Evolutionary conservation across 2,888 invertebrate species (phyloP).

Genomic region (Melikaiella ostensackeni): DNA sequence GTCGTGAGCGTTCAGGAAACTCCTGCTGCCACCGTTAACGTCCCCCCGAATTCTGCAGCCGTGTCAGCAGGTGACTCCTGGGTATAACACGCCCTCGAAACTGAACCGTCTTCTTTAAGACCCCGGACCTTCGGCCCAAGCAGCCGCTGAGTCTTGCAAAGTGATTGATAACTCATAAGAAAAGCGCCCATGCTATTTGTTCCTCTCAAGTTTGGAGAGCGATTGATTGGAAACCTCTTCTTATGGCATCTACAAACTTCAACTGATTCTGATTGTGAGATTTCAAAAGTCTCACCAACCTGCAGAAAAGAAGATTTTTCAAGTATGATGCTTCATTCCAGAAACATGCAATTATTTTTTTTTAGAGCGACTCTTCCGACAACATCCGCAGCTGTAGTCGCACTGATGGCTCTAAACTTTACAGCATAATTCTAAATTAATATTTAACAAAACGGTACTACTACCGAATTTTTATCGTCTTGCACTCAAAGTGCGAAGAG

Average conservation of each 20-base stretch:
- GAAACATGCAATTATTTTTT: neutral
- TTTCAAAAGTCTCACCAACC: neutral
- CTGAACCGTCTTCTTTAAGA: neutral
- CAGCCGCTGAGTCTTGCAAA: conserved; percentile 10
- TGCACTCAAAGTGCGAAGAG: conserved; percentile 14
- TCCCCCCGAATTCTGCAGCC: conserved; percentile 70
- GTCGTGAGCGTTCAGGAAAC: conserved; percentile 59
- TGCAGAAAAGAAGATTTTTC: neutral
- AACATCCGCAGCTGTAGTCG: conserved; percentile 70
- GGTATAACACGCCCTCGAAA: conserved; percentile 73
- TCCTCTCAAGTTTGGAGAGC: neutral
- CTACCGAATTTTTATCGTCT: conserved; percentile 30
- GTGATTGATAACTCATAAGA: conserved; percentile 2
- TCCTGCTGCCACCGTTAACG: conserved; percentile 67
- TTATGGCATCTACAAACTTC: neutral
- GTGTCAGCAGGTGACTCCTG: conserved; percentile 78
- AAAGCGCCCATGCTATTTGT: neutral
- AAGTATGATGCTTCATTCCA: neutral
- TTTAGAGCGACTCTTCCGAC: conserved; percentile 52
- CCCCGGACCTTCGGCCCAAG: neutral
- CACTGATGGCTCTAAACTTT: conserved; percentile 71
- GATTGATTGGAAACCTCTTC: neutral
- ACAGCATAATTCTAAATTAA: conserved; percentile 73
- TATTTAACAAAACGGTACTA: conserved; percentile 46
- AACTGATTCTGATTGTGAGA: neutral